Evolutionary conservation across 2,113 vertebrate species (phyloP).

Genomic region (Hemiscyllium ocellatum): DNA sequence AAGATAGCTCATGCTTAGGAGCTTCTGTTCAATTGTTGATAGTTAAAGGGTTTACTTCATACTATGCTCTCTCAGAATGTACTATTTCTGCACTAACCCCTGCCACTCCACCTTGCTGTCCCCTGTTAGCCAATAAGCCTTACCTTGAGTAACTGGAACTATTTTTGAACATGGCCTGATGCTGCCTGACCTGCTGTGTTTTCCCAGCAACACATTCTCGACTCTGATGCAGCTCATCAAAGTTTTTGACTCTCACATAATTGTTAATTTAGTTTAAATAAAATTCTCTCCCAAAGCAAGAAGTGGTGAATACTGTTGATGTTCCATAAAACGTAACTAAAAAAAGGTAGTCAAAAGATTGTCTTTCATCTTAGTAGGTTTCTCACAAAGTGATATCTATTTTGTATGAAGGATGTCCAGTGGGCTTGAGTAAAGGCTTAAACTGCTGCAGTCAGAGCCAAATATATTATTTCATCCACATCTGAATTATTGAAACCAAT

Average conservation of each 20-base stretch:
- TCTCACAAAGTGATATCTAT: neutral
- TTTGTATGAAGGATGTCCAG: no score
- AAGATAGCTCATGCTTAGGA: no score
- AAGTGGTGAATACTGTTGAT: neutral
- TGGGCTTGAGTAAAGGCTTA: neutral
- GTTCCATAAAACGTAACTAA: neutral
- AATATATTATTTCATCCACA: neutral
- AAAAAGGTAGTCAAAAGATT: neutral
- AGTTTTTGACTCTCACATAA: neutral
- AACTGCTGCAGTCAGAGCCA: neutral
- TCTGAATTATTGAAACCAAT: neutral
- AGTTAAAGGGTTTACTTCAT: no score
- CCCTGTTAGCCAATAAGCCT: no score
- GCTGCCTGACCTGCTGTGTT: no score
- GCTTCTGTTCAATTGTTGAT: no score
- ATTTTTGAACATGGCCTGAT: neutral
- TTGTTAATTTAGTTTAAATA: neutral
- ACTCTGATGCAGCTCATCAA: no score
- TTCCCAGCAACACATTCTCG: no score
- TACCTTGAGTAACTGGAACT: neutral
- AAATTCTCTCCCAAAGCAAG: neutral
- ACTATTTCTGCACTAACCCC: no score
- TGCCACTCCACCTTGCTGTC: no score
- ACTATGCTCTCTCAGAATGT: no score
- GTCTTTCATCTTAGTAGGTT: neutral